phyloP scores from a whole-genome alignment of 1,140 invertebrate species.

The Pseudachorutes palmiensis region DNA sequence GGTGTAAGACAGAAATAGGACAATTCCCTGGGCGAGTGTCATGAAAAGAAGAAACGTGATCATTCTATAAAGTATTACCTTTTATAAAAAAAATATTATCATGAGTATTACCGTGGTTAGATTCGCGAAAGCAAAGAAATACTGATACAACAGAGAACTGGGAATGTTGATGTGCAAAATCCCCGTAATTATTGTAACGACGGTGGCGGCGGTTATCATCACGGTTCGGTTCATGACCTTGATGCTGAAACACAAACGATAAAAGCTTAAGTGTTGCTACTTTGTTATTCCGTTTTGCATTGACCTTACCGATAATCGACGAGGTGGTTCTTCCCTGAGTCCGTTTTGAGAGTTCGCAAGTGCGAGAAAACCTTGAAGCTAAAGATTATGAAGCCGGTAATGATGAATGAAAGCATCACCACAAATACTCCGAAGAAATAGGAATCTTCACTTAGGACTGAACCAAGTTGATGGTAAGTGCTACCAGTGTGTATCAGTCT shows the following conservation, averaged over 20 bases:
- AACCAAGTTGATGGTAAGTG: neutral
- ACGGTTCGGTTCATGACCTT: constrained; percentile 26
- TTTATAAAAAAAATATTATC: too few relatives aligned
- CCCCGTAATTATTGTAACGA: constrained; percentile 22
- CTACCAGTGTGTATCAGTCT: neutral
- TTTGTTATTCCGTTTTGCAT: neutral
- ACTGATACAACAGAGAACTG: constrained; percentile 18
- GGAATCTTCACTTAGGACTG: constrained; percentile 20
- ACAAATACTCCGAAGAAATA: constrained; percentile 27
- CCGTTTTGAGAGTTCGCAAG: constrained; percentile 12
- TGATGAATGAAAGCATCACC: constrained; percentile 16
- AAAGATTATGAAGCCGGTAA: constrained; percentile 16
- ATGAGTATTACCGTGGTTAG: constrained; percentile 21
- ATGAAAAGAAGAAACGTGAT: too few relatives aligned
- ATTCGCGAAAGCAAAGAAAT: constrained; percentile 26
- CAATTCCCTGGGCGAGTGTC: constrained; percentile 28
- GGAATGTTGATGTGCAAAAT: constrained; percentile 26
- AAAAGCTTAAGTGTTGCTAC: neutral
- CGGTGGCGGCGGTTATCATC: constrained; percentile 16
- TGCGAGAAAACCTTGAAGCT: constrained; percentile 26
- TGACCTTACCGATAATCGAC: constrained; percentile 24
- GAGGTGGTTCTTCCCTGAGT: constrained; percentile 13
- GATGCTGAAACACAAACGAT: constrained; percentile 20
- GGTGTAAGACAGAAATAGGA: constrained; percentile 29
- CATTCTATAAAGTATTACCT: too few relatives aligned